A percentile compares a stretch with the other conserved stretches of the same genome.
phyloP scores from a whole-genome alignment of 2,113 vertebrate species.

The Pseudolaguvia tuberculata region DNA sequence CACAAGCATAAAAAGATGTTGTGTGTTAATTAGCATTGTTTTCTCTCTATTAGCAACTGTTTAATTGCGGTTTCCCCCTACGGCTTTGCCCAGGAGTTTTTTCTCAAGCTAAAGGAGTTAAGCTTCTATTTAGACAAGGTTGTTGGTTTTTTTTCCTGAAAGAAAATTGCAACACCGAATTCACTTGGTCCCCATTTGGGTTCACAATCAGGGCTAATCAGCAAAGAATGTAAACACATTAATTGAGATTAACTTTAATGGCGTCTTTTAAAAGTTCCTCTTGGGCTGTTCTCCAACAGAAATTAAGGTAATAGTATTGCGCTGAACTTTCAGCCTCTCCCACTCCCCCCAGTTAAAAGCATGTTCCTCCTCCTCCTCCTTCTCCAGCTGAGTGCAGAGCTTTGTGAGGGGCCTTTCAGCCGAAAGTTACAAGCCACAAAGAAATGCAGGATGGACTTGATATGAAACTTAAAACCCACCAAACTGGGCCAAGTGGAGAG shows the following conservation, averaged over 20 bases:
- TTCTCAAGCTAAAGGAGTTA: neutral
- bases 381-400: slow-evolving; percentile 9
- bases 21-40: neutral
- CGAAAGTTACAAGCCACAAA: slow-evolving; percentile 28
- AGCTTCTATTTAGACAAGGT: slow-evolving; percentile 8
- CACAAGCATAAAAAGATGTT: no score
- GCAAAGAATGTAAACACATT: slow-evolving; percentile 57
- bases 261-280: slow-evolving; percentile 50
- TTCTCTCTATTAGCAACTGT: neutral
- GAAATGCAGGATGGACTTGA: slow-evolving; percentile 36
- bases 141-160: neutral
- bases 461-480: slow-evolving; percentile 44
- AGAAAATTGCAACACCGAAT: neutral
- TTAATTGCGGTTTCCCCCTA: slow-evolving; percentile 6
- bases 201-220: slow-evolving; percentile 36
- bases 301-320: slow-evolving; percentile 47
- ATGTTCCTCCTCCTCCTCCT: slow-evolving; percentile 15
- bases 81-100: neutral
- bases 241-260: slow-evolving; percentile 56
- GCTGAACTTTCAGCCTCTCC: slow-evolving; percentile 10
- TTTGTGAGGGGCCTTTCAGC: slow-evolving; percentile 22
- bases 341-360: neutral
- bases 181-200: slow-evolving; percentile 20
- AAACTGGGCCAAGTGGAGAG: slow-evolving; percentile 41
- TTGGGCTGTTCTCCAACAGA: slow-evolving; percentile 43